A percentile compares a stretch with the other conserved stretches of the same genome.
Evolutionary conservation across 1,140 invertebrate genomes (phyloP).

Genomic region (Pararge aegeria): DNA sequence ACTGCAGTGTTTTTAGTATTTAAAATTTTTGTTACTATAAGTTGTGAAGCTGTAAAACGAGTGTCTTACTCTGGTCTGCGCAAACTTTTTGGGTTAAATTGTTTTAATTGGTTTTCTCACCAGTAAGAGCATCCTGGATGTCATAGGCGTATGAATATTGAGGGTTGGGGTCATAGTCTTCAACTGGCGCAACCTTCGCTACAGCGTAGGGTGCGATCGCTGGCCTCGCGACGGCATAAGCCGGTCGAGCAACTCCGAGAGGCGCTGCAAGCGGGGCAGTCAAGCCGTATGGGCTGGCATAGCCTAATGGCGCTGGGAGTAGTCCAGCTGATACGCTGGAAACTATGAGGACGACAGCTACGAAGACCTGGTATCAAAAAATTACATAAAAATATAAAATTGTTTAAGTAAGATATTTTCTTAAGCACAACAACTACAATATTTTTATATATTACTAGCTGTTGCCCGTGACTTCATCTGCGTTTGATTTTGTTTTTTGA

Average conservation of each 20-base stretch:
- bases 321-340: slow-evolving; percentile 48
- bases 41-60: too few relatives aligned
- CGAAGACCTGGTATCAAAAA: slow-evolving; percentile 38
- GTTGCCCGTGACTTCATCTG: too few relatives aligned
- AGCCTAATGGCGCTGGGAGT: slow-evolving; percentile 32
- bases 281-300: slow-evolving; percentile 22
- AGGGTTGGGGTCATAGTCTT: slow-evolving; percentile 82
- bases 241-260: background rate
- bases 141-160: slow-evolving; percentile 85
- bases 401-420: too few relatives aligned
- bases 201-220: slow-evolving; percentile 39
- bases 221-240: slow-evolving; percentile 35
- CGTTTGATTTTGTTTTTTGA: too few relatives aligned
- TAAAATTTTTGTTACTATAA: too few relatives aligned
- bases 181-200: slow-evolving; percentile 60
- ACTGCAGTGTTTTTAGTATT: too few relatives aligned
- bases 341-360: slow-evolving; percentile 45
- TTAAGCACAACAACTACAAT: too few relatives aligned
- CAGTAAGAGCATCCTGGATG: slow-evolving; percentile 82
- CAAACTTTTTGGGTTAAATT: too few relatives aligned
- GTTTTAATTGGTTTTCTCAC: slow-evolving; percentile 27
- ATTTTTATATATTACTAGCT: too few relatives aligned
- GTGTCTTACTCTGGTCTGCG: too few relatives aligned
- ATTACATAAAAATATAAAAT: background rate
- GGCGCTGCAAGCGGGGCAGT: slow-evolving; percentile 26